Evolutionary conservation across 2,888 invertebrate species (phyloP).

Genomic region (Hydriomena furcata): DNA sequence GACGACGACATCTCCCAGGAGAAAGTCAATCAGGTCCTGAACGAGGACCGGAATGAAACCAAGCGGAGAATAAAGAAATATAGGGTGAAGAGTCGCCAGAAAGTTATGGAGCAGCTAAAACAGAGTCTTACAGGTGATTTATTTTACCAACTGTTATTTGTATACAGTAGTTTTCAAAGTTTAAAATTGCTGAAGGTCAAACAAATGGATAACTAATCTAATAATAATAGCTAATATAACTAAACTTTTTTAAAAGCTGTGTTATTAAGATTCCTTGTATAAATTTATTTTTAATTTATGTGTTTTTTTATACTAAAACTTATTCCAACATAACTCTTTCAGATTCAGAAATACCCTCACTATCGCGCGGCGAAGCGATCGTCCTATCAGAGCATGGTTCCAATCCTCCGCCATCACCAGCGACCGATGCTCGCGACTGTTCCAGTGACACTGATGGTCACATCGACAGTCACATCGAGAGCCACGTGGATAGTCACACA

Average conservation of each 20-base stretch:
- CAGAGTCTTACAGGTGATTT: slow-evolving; percentile 79
- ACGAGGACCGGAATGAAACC: slow-evolving; percentile 84
- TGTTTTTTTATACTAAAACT: too few species aligned
- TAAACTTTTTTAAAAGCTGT: too few species aligned
- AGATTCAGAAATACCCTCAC: slow-evolving; percentile 85
- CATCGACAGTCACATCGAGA: slow-evolving; percentile 79
- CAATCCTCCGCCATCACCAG: slow-evolving; percentile 93
- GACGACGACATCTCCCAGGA: slow-evolving; percentile 86
- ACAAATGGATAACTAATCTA: too few species aligned
- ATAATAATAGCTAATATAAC: too few species aligned
- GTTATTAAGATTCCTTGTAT: too few species aligned
- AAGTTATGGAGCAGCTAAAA: slow-evolving; percentile 87
- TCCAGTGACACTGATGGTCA: slow-evolving; percentile 85
- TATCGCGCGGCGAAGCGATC: slow-evolving; percentile 85
- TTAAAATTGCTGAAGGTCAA: too few species aligned
- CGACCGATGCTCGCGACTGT: slow-evolving; percentile 87
- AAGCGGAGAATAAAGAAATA: slow-evolving; percentile 81
- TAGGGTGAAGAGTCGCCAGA: slow-evolving; percentile 82
- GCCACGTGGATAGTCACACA: slow-evolving; percentile 1
- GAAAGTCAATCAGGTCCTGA: slow-evolving; percentile 87
- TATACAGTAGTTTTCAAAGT: too few species aligned
- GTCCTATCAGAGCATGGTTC: slow-evolving; percentile 83
- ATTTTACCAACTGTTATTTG: too few species aligned
- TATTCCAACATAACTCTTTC: slow-evolving; percentile 5
- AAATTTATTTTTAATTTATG: too few species aligned